These are phyloP conservation scores for Escarpia spicata DNA, from an alignment of 2,888 invertebrate species.

Conservation along the genomic window DNA sequence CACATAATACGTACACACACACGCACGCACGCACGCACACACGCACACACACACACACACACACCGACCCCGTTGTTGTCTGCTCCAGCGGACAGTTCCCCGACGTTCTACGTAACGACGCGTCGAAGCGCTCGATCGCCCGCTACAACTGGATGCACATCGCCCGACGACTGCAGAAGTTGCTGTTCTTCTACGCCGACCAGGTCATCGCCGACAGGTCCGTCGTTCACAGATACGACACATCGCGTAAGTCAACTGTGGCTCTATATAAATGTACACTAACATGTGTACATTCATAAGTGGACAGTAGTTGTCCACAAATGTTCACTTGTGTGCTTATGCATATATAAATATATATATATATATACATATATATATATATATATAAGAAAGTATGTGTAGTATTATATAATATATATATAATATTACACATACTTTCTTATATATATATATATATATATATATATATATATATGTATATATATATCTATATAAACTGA, in stretches of 20 bases:
- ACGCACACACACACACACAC: no score
- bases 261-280: no score
- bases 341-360: no score
- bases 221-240: constrained; percentile 44
- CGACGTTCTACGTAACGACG: constrained; percentile 53
- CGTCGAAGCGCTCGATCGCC: constrained; percentile 45
- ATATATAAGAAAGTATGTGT: no score
- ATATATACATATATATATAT: no score
- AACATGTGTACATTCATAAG: no score
- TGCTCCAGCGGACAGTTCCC: constrained; percentile 35
- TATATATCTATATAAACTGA: not conserved
- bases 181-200: constrained; percentile 48
- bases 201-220: constrained; percentile 32
- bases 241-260: constrained; percentile 47
- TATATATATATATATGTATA: not conserved
- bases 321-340: no score
- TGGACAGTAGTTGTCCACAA: no score
- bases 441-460: constrained; percentile 19
- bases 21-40: no score
- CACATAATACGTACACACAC: no score
- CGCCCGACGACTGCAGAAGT: constrained; percentile 42
- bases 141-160: constrained; percentile 46
- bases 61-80: not conserved
- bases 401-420: no score
- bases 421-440: not conserved